phyloP scores from a whole-genome alignment of 64 coral and sea anemone genomes.

The Stichodactyla mertensii region DNA sequence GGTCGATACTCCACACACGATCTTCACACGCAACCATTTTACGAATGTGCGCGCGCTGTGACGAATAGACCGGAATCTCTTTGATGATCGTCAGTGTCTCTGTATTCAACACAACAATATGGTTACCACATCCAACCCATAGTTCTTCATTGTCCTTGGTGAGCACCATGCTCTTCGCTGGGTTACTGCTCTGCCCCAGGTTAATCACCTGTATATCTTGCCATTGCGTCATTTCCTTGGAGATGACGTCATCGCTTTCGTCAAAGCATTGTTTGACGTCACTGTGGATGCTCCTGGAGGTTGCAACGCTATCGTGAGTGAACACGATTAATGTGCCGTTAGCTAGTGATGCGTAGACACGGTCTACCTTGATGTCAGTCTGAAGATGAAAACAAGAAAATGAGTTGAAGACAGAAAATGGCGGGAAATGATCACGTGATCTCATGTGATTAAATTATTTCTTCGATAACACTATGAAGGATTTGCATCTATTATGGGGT shows the following conservation, averaged over 20 bases:
- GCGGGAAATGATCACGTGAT: too few species aligned
- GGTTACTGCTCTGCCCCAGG: constrained; percentile 37
- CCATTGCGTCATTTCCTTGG: constrained; percentile 53
- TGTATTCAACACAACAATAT: constrained; percentile 44
- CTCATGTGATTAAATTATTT: too few species aligned
- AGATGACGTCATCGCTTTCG: constrained; percentile 52
- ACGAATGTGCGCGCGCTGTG: constrained; percentile 37
- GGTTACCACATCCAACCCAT: constrained; percentile 67
- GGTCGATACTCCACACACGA: constrained; percentile 76
- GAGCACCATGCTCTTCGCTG: constrained; percentile 50
- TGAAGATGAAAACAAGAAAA: constrained; percentile 2
- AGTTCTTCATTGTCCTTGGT: constrained; percentile 42
- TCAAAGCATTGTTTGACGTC: constrained; percentile 48
- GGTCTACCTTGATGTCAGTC: constrained; percentile 10
- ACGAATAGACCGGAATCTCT: constrained; percentile 40
- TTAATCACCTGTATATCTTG: constrained; percentile 45
- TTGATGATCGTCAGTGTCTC: constrained; percentile 32
- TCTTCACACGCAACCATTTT: constrained; percentile 69
- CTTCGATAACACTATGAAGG: too few species aligned
- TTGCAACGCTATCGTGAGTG: not conserved
- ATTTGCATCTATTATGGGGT: too few species aligned
- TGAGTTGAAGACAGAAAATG: too few species aligned
- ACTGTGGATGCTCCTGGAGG: constrained; percentile 33
- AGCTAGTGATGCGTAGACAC: constrained; percentile 74
- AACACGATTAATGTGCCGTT: constrained; percentile 83